Conservation (phyloP, 2,888 invertebrate genomes). For the Acanthacorydalis orientalis region DNA sequence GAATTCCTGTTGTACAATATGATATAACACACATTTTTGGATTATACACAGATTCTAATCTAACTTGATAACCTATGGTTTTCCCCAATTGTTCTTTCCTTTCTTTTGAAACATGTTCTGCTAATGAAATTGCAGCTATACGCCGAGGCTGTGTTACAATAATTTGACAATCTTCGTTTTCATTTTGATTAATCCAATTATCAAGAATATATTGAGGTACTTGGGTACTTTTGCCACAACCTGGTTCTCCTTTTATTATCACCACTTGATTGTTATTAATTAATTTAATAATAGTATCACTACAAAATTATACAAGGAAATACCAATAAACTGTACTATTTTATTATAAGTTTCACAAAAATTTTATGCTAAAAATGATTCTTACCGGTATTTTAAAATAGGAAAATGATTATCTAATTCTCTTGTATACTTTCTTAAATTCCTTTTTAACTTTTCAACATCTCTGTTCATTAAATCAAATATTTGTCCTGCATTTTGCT, state of each 20-base stretch:
- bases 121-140: constrained; percentile 50
- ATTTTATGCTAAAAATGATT: not conserved
- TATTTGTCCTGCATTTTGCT: too few species aligned
- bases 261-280: constrained; percentile 33
- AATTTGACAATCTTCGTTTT: constrained; percentile 32
- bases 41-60: constrained; percentile 34
- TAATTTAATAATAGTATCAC: constrained; percentile 32
- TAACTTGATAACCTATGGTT: constrained; percentile 49
- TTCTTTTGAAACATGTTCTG: constrained; percentile 45
- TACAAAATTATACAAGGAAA: constrained; percentile 11
- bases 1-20: constrained; percentile 50
- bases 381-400: not conserved
- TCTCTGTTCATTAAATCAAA: too few species aligned
- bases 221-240: constrained; percentile 59
- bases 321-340: constrained; percentile 13
- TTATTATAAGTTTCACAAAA: not conserved
- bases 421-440: not conserved
- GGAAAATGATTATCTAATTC: not conserved
- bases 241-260: constrained; percentile 51
- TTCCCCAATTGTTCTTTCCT: constrained; percentile 42
- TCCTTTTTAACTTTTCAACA: not conserved
- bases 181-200: constrained; percentile 24
- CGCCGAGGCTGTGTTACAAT: constrained; percentile 50
- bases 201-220: constrained; percentile 45
- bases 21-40: constrained; percentile 39